Percentiles rank a stretch among this genome's conserved stretches.
Conservation (phyloP, 92 coral and sea anemone species). For the Pocillopora meandrina region DNA sequence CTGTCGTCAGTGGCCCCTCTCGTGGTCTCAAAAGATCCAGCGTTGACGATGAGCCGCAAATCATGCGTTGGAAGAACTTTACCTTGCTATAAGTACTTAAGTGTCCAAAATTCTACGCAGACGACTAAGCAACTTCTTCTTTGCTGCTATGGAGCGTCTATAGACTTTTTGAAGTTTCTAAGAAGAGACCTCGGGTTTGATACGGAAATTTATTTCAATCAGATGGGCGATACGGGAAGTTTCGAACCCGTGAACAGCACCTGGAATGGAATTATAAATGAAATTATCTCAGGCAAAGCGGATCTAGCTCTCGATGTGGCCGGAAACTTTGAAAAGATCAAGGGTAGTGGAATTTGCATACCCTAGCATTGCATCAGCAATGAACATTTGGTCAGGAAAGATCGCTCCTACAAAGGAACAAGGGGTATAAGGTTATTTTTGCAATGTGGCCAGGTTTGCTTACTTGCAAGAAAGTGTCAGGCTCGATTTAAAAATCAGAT, state of each 20-base stretch:
- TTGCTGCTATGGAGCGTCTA: conserved; percentile 66
- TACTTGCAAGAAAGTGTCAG: too few species aligned
- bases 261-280: conserved; percentile 62
- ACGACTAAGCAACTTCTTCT: background rate
- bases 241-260: background rate
- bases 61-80: conserved; percentile 49
- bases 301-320: conserved; percentile 64
- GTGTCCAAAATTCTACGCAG: conserved; percentile 3
- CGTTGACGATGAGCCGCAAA: background rate
- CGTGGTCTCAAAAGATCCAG: conserved; percentile 51
- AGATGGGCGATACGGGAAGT: conserved; percentile 60
- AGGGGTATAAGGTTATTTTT: conserved; percentile 1
- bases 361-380: conserved; percentile 52
- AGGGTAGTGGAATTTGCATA: conserved; percentile 44
- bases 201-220: conserved; percentile 46
- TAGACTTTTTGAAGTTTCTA: conserved; percentile 57
- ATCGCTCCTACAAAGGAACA: background rate
- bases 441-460: too few species aligned
- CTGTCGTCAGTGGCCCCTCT: conserved; percentile 53
- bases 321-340: conserved; percentile 29
- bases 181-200: conserved; percentile 60
- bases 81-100: conserved; percentile 39
- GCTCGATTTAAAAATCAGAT: too few species aligned
- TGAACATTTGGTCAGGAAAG: conserved; percentile 68
- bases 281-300: conserved; percentile 53